These are phyloP conservation scores for Bilobella aurantiaca DNA, from an alignment of 1,140 invertebrate genomes.

Conservation along the genomic window DNA sequence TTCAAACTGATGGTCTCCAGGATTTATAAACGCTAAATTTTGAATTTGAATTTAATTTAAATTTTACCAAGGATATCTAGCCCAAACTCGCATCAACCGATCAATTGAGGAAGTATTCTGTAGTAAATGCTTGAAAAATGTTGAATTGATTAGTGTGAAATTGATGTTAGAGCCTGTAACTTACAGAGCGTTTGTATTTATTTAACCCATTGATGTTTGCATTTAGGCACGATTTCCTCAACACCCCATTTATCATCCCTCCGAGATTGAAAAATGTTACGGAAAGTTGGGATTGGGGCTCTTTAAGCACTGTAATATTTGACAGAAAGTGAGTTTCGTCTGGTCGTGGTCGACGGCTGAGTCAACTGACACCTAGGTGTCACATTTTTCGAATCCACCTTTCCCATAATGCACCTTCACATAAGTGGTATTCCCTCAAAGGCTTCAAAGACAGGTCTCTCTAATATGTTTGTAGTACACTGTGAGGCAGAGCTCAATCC, in stretches of 20 bases:
- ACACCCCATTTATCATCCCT: neutral
- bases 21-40: too few species aligned
- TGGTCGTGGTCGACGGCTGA: slow-evolving; percentile 10
- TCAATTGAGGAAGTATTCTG: too few species aligned
- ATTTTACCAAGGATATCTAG: too few species aligned
- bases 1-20: too few species aligned
- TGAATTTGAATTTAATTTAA: too few species aligned
- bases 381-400: slow-evolving; percentile 25
- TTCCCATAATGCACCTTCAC: neutral
- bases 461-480: too few species aligned
- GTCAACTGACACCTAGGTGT: slow-evolving; percentile 34
- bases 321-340: neutral
- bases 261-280: neutral
- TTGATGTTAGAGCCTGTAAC: neutral
- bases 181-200: neutral
- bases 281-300: neutral
- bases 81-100: too few species aligned
- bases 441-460: too few species aligned
- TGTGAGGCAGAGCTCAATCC: neutral
- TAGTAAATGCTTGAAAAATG: too few species aligned
- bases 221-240: slow-evolving; percentile 5
- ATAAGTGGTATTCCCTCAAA: neutral
- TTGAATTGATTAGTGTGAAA: neutral
- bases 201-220: slow-evolving; percentile 7
- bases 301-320: too few species aligned